Base-by-base conservation (phyloP, 2,888 invertebrate species). In the Rhabditoides inermis region DNA sequence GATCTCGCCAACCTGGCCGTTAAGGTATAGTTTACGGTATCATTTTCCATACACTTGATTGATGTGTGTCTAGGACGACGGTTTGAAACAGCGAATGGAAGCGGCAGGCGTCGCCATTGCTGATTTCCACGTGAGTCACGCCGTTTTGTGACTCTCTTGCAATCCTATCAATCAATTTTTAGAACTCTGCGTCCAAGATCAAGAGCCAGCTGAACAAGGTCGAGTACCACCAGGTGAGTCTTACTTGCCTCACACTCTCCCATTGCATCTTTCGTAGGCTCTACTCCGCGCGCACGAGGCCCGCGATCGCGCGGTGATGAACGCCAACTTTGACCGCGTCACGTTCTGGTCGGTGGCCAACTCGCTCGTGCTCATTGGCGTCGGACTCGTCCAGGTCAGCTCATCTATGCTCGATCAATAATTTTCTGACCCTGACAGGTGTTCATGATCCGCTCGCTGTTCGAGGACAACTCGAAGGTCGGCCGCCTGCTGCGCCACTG, bases 311-410 rank as follows among this genome's bases (percentile, higher is more conserved):
- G 87, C 88, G 75, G 76, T 86, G 2, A 86, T 86, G 1, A 88
- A 88, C 75, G 84, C 85, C 42, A 87, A 87, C 78, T 87, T 84
- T 73, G 85, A 85, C 58, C 83, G 86, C 60, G 88, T 90, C 0
- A 88, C 88, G 71, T 79, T 83, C 47, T 88, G 87, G 84, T 88
- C 88, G 30, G 76, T 83, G 42, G 77, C 88, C 26, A 87, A 88
- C 73, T 83, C 88, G 36, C 72, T 80, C 27, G 81, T 86, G 23
- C 86, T 90, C 86, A 64, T 86, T 23, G 65, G 80, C 5, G 86
- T 88, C 1, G 87, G 86, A 1, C 70, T 84, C 48, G 73, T 86
- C n/a, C 82, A 83, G 65, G 77, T 68, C 36, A 15, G n/a, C 27
- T 28, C 25, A 28, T 82, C 18, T n/a, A 49, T 25, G 12, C 7